These are phyloP conservation scores for Brachyhypopomus occidentalis DNA, from an alignment of 2,113 vertebrate species.

Conservation along the genomic window DNA sequence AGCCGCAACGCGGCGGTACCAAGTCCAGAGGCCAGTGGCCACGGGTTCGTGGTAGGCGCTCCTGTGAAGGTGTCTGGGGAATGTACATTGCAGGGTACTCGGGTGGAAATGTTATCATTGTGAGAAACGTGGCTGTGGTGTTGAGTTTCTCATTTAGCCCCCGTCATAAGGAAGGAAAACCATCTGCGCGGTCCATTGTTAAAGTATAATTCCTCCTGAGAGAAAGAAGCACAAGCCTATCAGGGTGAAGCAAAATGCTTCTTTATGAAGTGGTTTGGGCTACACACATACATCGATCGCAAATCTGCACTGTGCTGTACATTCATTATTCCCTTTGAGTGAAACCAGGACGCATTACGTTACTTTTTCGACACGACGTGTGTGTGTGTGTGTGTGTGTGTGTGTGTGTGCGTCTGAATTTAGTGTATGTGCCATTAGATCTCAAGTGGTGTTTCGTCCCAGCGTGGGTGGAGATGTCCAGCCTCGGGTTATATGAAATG, in stretches of 20 bases:
- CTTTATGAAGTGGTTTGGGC: background rate
- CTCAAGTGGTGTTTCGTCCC: conserved; percentile 1
- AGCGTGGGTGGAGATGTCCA: conserved; percentile 39
- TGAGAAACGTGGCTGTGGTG: conserved; percentile 44
- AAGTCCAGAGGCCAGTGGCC: no score
- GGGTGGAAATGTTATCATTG: conserved; percentile 55
- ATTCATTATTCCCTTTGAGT: no score
- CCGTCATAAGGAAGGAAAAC: conserved; percentile 32
- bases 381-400: background rate
- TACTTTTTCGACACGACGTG: no score
- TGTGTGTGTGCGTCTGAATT: background rate
- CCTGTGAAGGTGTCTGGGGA: no score
- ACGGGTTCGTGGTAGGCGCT: no score
- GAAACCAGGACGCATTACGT: no score
- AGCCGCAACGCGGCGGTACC: no score
- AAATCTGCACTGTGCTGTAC: no score
- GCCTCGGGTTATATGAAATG: conserved; percentile 47
- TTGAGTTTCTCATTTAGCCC: conserved; percentile 46
- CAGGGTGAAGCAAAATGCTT: background rate
- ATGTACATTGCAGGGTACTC: conserved; percentile 8
- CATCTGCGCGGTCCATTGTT: conserved; percentile 36
- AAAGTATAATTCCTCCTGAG: conserved; percentile 3
- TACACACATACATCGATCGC: background rate
- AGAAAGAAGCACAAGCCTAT: background rate
- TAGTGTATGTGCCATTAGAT: background rate